Percentiles rank a stretch among this genome's conserved stretches.
phyloP scores from a whole-genome alignment of 2,797 vertebrate species.

The Paramormyrops hopkinsi region DNA sequence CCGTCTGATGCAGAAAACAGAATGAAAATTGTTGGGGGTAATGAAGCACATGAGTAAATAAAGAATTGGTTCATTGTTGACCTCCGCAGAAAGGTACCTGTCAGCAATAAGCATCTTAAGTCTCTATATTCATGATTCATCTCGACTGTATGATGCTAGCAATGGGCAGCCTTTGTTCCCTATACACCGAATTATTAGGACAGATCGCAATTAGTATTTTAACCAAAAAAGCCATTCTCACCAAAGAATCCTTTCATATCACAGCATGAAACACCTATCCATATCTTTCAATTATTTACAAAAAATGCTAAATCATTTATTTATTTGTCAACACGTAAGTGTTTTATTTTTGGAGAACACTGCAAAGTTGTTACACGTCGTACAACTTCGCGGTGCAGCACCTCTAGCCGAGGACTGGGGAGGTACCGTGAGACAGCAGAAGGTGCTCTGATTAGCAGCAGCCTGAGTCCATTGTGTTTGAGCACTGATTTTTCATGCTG shows the following conservation, averaged over 20 bases:
- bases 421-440: neutral
- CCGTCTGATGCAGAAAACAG: neutral
- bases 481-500: conserved; percentile 10
- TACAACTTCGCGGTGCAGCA: neutral
- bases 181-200: neutral
- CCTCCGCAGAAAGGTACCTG: neutral
- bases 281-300: neutral
- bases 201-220: neutral
- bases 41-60: neutral
- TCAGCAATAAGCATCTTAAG: neutral
- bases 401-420: neutral
- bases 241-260: neutral
- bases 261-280: neutral
- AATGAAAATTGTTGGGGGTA: neutral
- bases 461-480: conserved; percentile 19
- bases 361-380: neutral
- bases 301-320: neutral
- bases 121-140: neutral
- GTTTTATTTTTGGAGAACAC: neutral
- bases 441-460: neutral
- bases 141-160: neutral
- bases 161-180: neutral
- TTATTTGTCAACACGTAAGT: neutral
- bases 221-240: neutral
- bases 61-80: neutral